Evolutionary conservation across 37 sponge, comb jelly and placozoan genomes (phyloP), one percentile per base, ranked within the genome.

Genomic region (Chondrosia reniformis): DNA sequence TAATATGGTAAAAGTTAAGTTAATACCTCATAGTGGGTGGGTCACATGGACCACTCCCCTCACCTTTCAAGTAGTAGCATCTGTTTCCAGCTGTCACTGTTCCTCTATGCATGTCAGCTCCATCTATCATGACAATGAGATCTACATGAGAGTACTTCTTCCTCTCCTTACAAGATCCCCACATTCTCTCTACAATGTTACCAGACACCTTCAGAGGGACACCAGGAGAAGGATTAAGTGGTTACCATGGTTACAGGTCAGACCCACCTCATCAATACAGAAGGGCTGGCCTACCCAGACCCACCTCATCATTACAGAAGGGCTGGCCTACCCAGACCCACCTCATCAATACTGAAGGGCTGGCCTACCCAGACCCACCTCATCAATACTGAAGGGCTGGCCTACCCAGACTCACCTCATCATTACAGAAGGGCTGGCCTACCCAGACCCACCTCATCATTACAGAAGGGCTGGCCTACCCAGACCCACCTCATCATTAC

Each of bases 131-230:
- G 63, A 92, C 80, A 10, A 92, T 85, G 34, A 97, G 78, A 64
- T 97, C 99, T 17, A 97, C 93, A 74, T 97, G 99, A 0, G 99
- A 97, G 80, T 92, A 95, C 49, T 81, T 82, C 84, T 89, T 87
- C 33, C 72, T 17, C 0, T 25, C 43, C 34, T 61, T 30, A 75
- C 88, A 81, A 46, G 89, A 89, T 33, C 99, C 99, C 24, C 45
- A 80, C 55, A 88, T 92, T 25, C 87, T 61, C 46, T 88, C 99
- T 10, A 95, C 77, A 28, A 46, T 80, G 66, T 95, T 97, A 31
- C 72, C 72, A 39, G 90, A 79, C 36, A 87, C 95, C 92, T 94
- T 33, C 22, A 40, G 63, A 33, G 41, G 33, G 15, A 75, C n/a
- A 75, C 22, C 19, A 8, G 32, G 15, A 25, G 38, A 27, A 17